Percentiles rank a stretch among this genome's conserved stretches.
Conservation (phyloP, 2,113 vertebrate species). For the Machaerirhynchus nigripectus region DNA sequence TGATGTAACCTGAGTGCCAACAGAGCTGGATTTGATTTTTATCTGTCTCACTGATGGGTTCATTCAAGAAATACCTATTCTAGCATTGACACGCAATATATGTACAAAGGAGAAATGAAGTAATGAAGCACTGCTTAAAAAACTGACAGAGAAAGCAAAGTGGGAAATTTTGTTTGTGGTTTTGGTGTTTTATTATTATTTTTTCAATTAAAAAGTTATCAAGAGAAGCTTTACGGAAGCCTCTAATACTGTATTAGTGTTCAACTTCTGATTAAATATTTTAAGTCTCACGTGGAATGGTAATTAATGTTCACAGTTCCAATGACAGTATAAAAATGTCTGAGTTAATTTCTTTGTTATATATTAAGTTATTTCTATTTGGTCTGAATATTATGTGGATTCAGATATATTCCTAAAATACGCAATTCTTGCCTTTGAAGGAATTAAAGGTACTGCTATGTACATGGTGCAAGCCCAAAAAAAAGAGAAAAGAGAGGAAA, state of each 20-base stretch:
- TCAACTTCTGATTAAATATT: neutral
- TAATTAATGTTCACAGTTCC: neutral
- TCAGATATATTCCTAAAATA: neutral
- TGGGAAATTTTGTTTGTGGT: neutral
- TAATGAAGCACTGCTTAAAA: neutral
- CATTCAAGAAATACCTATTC: neutral
- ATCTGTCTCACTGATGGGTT: neutral
- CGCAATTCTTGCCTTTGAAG: neutral
- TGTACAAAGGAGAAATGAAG: neutral
- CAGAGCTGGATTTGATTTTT: conserved; percentile 15
- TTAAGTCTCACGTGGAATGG: neutral
- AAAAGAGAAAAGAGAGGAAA: neutral
- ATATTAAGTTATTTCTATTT: neutral
- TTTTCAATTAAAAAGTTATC: neutral
- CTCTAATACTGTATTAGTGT: neutral
- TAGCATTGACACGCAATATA: neutral
- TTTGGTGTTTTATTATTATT: neutral
- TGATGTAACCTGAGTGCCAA: neutral
- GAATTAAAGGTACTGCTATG: neutral
- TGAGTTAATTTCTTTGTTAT: neutral
- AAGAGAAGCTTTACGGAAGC: neutral
- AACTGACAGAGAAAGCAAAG: neutral
- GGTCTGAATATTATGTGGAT: neutral
- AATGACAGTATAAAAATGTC: neutral
- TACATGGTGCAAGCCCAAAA: neutral